phyloP scores from a whole-genome alignment of 2,888 invertebrate genomes.

The Mamestra brassicae region DNA sequence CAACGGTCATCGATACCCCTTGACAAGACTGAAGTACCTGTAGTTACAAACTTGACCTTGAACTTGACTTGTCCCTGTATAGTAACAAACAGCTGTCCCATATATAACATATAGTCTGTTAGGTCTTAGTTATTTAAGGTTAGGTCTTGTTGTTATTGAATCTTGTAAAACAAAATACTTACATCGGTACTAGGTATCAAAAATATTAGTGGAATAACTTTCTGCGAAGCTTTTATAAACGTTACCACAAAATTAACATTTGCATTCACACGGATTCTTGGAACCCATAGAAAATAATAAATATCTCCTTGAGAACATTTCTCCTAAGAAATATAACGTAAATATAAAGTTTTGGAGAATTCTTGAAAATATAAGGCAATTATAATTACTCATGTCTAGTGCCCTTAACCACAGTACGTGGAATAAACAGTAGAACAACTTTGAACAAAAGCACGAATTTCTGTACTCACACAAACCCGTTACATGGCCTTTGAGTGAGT shows the following conservation, averaged over 20 bases:
- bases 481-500: not conserved
- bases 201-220: not conserved
- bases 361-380: constrained; percentile 1
- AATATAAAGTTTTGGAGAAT: constrained; percentile 6
- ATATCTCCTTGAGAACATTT: no score
- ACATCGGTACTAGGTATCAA: not conserved
- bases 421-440: constrained; percentile 8
- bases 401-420: not conserved
- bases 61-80: no score
- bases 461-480: not conserved
- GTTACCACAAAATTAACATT: not conserved
- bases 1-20: no score
- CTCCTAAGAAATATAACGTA: not conserved
- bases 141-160: no score
- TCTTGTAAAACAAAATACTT: no score
- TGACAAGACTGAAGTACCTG: no score
- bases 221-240: not conserved
- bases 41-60: no score
- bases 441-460: not conserved
- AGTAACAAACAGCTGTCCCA: no score
- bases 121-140: no score
- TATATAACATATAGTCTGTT: no score
- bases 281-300: not conserved
- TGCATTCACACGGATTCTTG: not conserved
- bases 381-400: not conserved